These are phyloP conservation scores for Anthophora plumipes DNA, from an alignment of 2,888 invertebrate genomes.

Conservation along the genomic window DNA sequence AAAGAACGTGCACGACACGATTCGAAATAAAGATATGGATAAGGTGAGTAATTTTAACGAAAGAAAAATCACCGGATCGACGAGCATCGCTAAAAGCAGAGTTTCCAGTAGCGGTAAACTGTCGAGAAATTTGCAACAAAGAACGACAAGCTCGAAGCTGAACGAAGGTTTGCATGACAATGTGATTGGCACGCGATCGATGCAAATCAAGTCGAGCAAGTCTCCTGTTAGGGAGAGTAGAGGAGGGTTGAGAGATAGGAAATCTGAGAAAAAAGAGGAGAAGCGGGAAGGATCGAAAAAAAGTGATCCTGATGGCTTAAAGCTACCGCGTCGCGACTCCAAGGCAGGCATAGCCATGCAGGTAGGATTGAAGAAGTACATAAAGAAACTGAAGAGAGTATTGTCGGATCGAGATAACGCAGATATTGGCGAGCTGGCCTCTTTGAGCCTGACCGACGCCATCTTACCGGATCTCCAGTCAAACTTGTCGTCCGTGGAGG, in stretches of 20 bases:
- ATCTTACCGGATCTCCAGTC: conserved; percentile 67
- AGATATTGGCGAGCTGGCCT: conserved; percentile 65
- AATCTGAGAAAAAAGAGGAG: background rate
- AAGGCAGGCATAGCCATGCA: conserved; percentile 70
- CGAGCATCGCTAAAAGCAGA: background rate
- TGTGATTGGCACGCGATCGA: conserved; percentile 13
- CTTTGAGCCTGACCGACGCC: conserved; percentile 72
- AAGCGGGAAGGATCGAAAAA: background rate
- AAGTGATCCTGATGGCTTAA: conserved; percentile 30
- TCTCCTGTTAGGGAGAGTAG: background rate
- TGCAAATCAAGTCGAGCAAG: conserved; percentile 4
- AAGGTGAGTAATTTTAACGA: conserved; percentile 2
- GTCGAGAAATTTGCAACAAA: conserved; percentile 21
- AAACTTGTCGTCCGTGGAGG: conserved; percentile 65
- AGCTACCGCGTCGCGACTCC: conserved; percentile 61
- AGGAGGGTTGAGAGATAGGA: background rate
- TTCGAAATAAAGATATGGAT: background rate
- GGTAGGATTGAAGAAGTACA: conserved; percentile 71
- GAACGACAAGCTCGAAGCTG: conserved; percentile 18
- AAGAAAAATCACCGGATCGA: background rate
- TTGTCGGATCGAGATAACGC: conserved; percentile 58
- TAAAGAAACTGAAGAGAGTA: conserved; percentile 71
- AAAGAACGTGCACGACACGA: background rate
- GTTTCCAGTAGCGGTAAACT: background rate
- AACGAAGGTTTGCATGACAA: conserved; percentile 30